Percentiles rank a stretch among this genome's conserved stretches.
These are phyloP conservation scores for Sebastes hubbsi DNA, from an alignment of 2,797 vertebrate species.

Conservation along the genomic window DNA sequence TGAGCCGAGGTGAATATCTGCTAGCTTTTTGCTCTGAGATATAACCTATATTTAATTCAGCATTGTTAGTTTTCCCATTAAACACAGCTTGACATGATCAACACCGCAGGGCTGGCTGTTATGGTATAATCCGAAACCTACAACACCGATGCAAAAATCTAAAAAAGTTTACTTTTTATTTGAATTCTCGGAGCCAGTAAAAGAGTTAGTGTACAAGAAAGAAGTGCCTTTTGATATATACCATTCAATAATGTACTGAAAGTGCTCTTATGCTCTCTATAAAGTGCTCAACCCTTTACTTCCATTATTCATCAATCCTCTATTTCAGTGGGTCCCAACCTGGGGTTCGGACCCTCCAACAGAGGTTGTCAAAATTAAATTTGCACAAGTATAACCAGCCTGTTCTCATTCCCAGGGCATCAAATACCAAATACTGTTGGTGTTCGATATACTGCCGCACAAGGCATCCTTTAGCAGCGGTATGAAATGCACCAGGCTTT, in stretches of 20 bases:
- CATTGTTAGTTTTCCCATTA: not conserved
- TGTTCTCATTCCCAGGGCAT: too few relatives aligned
- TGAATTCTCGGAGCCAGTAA: not conserved
- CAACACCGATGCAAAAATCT: not conserved
- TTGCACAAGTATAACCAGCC: too few relatives aligned
- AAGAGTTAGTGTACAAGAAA: not conserved
- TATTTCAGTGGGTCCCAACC: not conserved
- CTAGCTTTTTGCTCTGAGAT: not conserved
- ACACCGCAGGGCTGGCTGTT: not conserved
- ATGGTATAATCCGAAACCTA: not conserved
- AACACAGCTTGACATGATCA: not conserved
- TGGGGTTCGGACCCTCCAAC: too few relatives aligned
- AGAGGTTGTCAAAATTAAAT: too few relatives aligned
- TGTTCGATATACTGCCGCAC: too few relatives aligned
- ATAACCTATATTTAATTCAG: not conserved
- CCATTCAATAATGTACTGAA: not conserved
- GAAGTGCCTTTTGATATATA: not conserved
- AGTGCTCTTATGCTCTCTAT: not conserved
- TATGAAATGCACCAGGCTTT: too few relatives aligned
- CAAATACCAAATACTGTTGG: too few relatives aligned
- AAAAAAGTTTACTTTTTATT: not conserved
- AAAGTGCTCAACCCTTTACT: not conserved
- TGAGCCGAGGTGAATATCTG: not conserved
- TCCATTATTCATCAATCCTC: not conserved
- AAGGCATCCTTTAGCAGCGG: too few relatives aligned